Evolutionary conservation across 2,888 invertebrate genomes (phyloP), one percentile per base, ranked within the genome.

Genomic region (Artemia sinica): DNA sequence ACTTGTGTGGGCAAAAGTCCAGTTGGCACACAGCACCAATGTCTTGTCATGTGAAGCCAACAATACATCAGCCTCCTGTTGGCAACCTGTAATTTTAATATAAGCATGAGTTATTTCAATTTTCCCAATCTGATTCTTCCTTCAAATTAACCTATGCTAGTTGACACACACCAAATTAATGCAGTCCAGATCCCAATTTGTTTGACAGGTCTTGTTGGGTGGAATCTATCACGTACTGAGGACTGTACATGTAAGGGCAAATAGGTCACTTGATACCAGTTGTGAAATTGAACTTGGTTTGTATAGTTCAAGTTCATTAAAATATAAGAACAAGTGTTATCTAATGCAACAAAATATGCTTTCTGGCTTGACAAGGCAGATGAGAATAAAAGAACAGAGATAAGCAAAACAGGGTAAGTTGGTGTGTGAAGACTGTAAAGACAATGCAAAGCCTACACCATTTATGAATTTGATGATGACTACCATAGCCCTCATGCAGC

Each of bases 361-460:
- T 52, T 52, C 58, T 13, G 58, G 58, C 58, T 52, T 52, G 58
- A 52, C 58, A 52, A 52, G 2, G 58, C 7, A 52, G 58, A 52
- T 3, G 58, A 52, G n/a, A 52, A 13, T 2, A 52, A 52, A 52
- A 2, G 0, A 52, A 4, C 58, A 52, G 0, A 13, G 58, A 5
- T 52, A 4, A 52, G 4, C 58, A 52, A 52, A 52, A 52, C 1
- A 3, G 7, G 7, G 1, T 2, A 52, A 52, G 58, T 52, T 7
- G 3, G 58, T 52, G 14, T 52, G 58, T 4, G 58, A 52, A 52
- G 58, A 52, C 3, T 52, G 3, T 7, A 52, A 52, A 52, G 52
- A 52, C 1, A 3, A 2, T 52, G 7, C 4, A 52, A 52, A 52
- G 58, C 58, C 58, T 18, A 2, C 58, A 52, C 58, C 2, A 3